phyloP scores from a whole-genome alignment of 1,140 invertebrate species.

The Trichoplusia ni region DNA sequence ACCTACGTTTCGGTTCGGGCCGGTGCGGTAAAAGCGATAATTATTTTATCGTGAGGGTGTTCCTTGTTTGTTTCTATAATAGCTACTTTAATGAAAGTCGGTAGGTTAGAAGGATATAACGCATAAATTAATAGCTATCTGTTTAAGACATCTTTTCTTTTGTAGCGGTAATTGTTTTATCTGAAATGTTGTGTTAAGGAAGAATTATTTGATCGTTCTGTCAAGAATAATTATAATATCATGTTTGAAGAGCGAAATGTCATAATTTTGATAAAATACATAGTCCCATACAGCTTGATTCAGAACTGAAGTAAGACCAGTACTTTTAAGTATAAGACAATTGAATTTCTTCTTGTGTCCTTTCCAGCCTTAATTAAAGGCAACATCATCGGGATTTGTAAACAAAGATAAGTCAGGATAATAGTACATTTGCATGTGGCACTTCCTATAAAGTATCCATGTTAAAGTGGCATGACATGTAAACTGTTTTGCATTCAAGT shows the following conservation, averaged over 20 bases:
- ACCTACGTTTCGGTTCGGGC: conserved; percentile 40
- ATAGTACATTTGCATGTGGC: conserved; percentile 42
- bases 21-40: conserved; percentile 76
- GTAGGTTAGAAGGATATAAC: conserved; percentile 46
- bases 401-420: conserved; percentile 31
- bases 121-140: conserved; percentile 73
- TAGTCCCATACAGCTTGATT: too few species aligned
- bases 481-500: conserved; percentile 74
- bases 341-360: too few species aligned
- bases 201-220: not conserved
- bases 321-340: too few species aligned
- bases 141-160: conserved; percentile 50
- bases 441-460: conserved; percentile 65
- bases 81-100: conserved; percentile 76
- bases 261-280: too few species aligned
- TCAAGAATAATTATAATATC: not conserved
- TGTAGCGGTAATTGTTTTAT: conserved; percentile 32
- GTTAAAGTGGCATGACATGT: conserved; percentile 67
- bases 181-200: not conserved
- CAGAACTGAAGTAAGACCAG: too few species aligned
- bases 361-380: not conserved
- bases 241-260: too few species aligned
- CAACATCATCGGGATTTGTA: conserved; percentile 20
- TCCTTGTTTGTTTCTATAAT: conserved; percentile 80
- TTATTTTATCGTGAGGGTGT: conserved; percentile 77